Base-by-base conservation (phyloP, 2,797 vertebrate species). In the Myotis findleyi region DNA sequence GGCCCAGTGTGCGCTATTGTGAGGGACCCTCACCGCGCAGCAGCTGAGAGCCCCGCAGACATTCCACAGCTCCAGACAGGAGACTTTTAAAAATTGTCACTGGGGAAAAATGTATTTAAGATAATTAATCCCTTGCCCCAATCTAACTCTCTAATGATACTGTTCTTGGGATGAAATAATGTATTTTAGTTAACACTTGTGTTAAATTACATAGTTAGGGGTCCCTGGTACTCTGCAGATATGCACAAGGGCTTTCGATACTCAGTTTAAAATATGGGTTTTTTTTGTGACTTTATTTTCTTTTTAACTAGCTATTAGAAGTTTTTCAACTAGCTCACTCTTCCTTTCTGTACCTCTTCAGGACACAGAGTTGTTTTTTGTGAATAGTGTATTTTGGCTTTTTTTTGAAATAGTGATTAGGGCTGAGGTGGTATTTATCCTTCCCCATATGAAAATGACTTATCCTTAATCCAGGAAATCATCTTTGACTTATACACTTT, bases 291-390 rank as follows among this genome's bases (percentile, higher is more conserved):
- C 6, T 87, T 95, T 73, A 51, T 82, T 76, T 91, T 82, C 7
- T 86, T 80, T 92, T 85, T 77, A 76, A 66, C 8, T n/a, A 97
- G 64, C 83, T 75, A 91, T 89, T 89, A 95, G 71, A 95, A 87
- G 87, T 89, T 97, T 97, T 97, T 95, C 97, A 97, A 93, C 86
- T 95, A 96, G 91, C 55, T 98, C 89, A 84, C 80, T 97, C 87
- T 94, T 95, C 96, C 89, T 97, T 92, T 96, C 89, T 94, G 92
- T 89, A 94, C 93, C 81, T 98, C 97, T 97, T 94, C 96, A 93
- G 69, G 47, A 38, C 64, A 96, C 64, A 89, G 81, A 87, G 84
- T 44, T 96, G 2, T 59, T 30, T 80, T 76, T 36, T 33, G 98
- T 41, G 79, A 82, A 97, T 85, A 97, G 96, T 95, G 69, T 72